Conservation (phyloP, 2,888 invertebrate species). For the Mesorhabditis spiculigera region DNA sequence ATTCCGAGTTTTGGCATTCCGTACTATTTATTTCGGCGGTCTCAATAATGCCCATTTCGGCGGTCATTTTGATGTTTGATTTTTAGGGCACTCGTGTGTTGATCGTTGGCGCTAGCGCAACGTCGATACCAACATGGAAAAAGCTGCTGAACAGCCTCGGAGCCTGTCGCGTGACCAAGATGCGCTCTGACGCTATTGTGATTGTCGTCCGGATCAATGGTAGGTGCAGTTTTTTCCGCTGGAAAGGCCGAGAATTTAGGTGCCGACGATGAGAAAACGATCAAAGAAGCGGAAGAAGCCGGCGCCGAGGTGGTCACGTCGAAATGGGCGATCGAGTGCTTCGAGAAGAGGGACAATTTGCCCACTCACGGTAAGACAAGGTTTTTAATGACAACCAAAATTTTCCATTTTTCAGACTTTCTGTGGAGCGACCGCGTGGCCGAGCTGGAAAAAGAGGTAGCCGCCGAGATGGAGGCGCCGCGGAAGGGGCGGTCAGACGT, state of each 20-base stretch:
- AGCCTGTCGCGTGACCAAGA: conserved; percentile 3
- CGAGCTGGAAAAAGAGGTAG: neutral
- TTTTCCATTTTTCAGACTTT: neutral
- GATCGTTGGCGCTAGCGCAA: neutral
- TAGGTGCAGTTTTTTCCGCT: neutral
- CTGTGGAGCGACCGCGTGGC: neutral
- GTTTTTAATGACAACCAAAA: neutral
- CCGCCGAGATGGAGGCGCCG: neutral
- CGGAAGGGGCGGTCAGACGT: neutral
- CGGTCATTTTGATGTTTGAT: neutral
- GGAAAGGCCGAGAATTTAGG: neutral
- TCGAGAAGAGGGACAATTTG: neutral
- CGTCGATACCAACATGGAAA: neutral
- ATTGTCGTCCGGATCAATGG: neutral
- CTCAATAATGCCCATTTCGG: too few species aligned
- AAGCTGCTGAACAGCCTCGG: neutral
- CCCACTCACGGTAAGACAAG: neutral
- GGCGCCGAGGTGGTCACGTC: neutral
- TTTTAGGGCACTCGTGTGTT: neutral
- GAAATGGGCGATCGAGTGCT: neutral
- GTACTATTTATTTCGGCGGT: too few species aligned
- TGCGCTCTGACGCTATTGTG: neutral
- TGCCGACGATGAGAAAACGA: neutral
- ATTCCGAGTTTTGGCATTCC: too few species aligned
- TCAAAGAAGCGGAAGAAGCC: neutral